These are phyloP conservation scores for Labroides dimidiatus DNA, from an alignment of 2,797 vertebrate genomes.

Conservation along the genomic window DNA sequence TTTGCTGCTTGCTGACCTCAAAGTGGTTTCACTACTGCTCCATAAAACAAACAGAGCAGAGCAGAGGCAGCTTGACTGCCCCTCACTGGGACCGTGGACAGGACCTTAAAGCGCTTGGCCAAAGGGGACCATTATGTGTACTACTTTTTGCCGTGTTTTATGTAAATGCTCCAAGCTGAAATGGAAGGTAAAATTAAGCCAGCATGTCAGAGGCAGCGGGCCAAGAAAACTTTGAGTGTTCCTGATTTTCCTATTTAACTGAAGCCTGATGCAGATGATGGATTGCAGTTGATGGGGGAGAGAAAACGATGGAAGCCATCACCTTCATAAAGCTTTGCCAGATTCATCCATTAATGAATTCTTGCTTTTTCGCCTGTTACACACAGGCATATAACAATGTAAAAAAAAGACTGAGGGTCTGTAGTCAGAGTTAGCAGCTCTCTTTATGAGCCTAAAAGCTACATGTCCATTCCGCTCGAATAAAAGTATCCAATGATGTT, in stretches of 20 bases:
- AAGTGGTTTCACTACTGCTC: constrained; percentile 77
- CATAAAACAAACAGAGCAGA: constrained; percentile 85
- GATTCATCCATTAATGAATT: constrained; percentile 58
- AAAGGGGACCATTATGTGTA: constrained; percentile 73
- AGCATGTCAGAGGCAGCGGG: constrained; percentile 70
- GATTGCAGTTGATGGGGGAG: constrained; percentile 50
- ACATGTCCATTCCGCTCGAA: not conserved
- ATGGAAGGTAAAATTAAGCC: constrained; percentile 69
- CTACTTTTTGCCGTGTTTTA: constrained; percentile 68
- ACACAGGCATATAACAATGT: constrained; percentile 44
- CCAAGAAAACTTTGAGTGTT: constrained; percentile 72
- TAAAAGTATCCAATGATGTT: not conserved
- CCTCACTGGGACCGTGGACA: constrained; percentile 78
- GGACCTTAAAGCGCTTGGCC: constrained; percentile 77
- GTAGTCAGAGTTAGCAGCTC: constrained; percentile 9
- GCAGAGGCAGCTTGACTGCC: constrained; percentile 78
- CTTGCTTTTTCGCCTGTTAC: constrained; percentile 43
- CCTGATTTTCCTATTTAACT: constrained; percentile 65
- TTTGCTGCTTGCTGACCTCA: constrained; percentile 70
- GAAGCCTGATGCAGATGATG: constrained; percentile 58
- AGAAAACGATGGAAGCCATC: constrained; percentile 51
- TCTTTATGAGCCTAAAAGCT: not conserved
- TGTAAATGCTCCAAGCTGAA: constrained; percentile 71
- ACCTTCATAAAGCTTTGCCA: constrained; percentile 51
- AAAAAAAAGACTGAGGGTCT: constrained; percentile 31